Conservation (phyloP, 2,888 invertebrate species). For the Campoplex nolae region DNA sequence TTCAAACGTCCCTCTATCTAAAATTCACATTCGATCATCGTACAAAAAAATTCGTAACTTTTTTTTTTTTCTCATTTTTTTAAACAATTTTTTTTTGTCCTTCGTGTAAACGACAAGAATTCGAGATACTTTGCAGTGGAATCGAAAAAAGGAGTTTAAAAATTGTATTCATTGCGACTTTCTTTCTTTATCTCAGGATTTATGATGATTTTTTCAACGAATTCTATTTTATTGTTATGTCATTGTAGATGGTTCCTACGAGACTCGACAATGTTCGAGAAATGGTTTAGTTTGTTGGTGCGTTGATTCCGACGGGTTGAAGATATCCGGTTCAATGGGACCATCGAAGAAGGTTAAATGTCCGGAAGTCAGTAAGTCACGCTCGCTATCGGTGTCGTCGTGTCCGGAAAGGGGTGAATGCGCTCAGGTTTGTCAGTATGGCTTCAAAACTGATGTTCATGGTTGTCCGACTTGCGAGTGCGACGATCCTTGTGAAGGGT, state of each 20-base stretch:
- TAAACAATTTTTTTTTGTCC: neutral
- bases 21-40: neutral
- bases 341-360: constrained; percentile 90
- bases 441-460: constrained; percentile 89
- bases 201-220: no score
- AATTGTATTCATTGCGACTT: no score
- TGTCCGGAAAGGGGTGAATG: constrained; percentile 90
- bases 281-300: constrained; percentile 96
- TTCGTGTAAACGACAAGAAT: neutral
- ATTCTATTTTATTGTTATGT: no score
- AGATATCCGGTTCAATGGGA: constrained; percentile 92
- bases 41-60: neutral
- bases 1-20: neutral
- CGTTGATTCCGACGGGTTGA: constrained; percentile 91
- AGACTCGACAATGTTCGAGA: constrained; percentile 92
- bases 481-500: constrained; percentile 93
- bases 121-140: no score
- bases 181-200: neutral
- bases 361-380: constrained; percentile 75
- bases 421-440: constrained; percentile 94
- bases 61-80: neutral
- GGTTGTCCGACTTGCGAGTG: constrained; percentile 95
- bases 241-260: constrained; percentile 88
- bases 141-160: no score
- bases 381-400: constrained; percentile 75